Evolutionary conservation across 2,113 vertebrate genomes (phyloP).

Genomic region (Centropus bengalensis): DNA sequence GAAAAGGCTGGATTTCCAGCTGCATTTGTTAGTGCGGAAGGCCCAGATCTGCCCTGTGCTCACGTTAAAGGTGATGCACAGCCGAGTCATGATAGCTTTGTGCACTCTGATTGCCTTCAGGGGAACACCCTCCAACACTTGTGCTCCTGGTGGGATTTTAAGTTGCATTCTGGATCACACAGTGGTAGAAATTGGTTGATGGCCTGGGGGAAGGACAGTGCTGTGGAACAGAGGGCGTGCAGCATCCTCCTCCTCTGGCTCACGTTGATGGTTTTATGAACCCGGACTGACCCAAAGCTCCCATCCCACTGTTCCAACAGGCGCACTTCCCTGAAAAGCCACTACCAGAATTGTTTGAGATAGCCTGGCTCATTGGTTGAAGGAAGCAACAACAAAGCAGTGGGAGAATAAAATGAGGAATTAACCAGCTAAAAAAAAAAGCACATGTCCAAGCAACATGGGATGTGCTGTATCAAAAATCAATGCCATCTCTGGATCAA

Average conservation of each 20-base stretch:
- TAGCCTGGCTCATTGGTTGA: neutral
- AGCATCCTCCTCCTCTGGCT: neutral
- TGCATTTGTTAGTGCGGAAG: neutral
- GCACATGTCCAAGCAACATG: neutral
- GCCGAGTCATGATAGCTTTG: accelerated
- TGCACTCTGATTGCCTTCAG: neutral
- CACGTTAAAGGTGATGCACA: neutral
- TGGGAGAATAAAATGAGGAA: neutral
- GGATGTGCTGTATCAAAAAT: neutral
- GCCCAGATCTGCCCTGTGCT: neutral
- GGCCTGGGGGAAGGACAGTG: neutral
- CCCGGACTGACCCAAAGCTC: neutral
- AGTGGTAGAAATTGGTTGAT: neutral
- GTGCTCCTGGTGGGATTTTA: neutral
- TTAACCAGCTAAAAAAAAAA: neutral
- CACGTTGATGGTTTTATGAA: accelerated
- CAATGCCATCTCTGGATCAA: neutral
- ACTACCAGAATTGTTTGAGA: too few relatives aligned
- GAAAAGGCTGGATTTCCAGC: neutral
- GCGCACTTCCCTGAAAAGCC: neutral
- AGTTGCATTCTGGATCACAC: accelerated
- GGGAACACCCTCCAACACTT: neutral
- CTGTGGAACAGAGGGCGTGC: neutral
- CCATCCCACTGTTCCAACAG: neutral
- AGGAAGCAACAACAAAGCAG: too few relatives aligned